phyloP scores from a whole-genome alignment of 2,113 vertebrate genomes.

The Sphaerodactylus townsendi region DNA sequence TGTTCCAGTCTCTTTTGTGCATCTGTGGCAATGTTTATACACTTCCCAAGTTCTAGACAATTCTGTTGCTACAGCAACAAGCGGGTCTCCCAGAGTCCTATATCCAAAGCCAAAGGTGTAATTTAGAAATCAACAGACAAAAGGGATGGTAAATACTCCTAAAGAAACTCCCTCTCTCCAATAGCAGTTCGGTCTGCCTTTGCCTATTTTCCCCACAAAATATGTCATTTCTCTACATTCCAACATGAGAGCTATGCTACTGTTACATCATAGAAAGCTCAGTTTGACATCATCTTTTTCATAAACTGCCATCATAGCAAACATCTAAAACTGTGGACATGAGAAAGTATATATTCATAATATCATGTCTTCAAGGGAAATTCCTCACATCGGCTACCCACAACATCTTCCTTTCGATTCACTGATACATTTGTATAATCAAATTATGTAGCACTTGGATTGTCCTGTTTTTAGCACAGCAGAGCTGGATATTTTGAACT shows the following conservation, averaged over 20 bases:
- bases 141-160: constrained; percentile 59
- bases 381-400: background rate
- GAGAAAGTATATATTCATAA: background rate
- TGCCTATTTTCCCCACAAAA: accelerated
- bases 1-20: constrained; percentile 68
- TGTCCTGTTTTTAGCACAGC: background rate
- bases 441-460: background rate
- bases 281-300: background rate
- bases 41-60: constrained; percentile 75
- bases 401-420: too few relatives aligned
- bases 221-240: background rate
- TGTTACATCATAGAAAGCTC: background rate
- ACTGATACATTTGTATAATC: background rate
- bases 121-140: constrained; percentile 78
- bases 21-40: constrained; percentile 79
- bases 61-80: constrained; percentile 79
- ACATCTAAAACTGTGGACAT: background rate
- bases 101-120: constrained; percentile 72
- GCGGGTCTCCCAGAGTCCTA: constrained; percentile 57
- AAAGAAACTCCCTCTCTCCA: constrained; percentile 51
- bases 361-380: background rate
- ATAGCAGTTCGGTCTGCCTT: constrained; percentile 1
- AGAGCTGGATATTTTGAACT: background rate
- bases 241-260: background rate
- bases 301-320: background rate